Conservation (phyloP, 2,888 invertebrate genomes). For the Bimastos eiseni region DNA sequence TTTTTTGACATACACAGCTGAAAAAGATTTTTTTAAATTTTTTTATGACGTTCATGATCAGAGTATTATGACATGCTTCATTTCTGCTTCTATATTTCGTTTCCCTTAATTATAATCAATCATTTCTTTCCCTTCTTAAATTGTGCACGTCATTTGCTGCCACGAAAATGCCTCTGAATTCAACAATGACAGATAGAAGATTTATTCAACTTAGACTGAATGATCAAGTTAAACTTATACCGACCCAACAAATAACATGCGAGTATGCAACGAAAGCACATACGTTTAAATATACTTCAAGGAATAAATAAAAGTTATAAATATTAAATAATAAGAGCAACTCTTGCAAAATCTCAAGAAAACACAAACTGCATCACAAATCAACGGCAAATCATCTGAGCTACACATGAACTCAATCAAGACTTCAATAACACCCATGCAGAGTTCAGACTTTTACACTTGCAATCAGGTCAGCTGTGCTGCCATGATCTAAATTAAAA, state of each 20-base stretch:
- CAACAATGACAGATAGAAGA: not conserved
- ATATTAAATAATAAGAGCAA: conserved; percentile 13
- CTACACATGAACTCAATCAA: not conserved
- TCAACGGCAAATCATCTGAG: not conserved
- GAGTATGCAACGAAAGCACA: not conserved
- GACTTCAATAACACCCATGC: not conserved
- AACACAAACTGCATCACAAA: not conserved
- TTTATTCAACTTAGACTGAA: not conserved
- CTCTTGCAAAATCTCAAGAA: not conserved
- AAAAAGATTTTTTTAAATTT: not conserved
- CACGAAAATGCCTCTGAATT: not conserved
- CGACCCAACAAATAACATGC: not conserved
- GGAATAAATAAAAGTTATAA: not conserved
- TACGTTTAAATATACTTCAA: not conserved
- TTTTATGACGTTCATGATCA: not conserved
- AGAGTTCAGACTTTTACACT: not conserved
- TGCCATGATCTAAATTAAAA: not conserved
- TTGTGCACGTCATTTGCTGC: not conserved
- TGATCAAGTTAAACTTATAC: not conserved
- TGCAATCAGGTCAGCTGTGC: not conserved
- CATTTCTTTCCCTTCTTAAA: not conserved
- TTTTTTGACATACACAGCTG: not conserved
- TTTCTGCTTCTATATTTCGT: not conserved
- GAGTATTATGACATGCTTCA: not conserved
- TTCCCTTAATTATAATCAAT: not conserved